These are phyloP conservation scores for Cladopsammia gracilis DNA, from an alignment of 64 coral and sea anemone genomes.

Conservation along the genomic window DNA sequence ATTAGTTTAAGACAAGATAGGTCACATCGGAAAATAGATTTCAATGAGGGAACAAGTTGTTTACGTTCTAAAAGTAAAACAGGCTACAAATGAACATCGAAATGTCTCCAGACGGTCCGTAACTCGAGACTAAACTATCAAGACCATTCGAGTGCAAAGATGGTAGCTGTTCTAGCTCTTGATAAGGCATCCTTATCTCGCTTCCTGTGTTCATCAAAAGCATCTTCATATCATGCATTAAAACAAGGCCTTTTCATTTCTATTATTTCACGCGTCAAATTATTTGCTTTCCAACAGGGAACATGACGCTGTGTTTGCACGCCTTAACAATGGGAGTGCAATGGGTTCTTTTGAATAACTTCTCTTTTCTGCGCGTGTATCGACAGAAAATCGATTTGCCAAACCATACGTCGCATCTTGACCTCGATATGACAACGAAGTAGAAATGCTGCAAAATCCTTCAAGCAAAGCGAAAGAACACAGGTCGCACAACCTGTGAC, in stretches of 20 bases:
- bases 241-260: neutral
- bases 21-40: neutral
- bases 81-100: neutral
- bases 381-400: neutral
- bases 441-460: neutral
- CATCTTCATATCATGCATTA: neutral
- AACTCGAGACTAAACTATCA: neutral
- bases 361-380: neutral
- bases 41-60: neutral
- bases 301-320: constrained; percentile 1
- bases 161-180: neutral
- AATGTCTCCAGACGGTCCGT: neutral
- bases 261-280: neutral
- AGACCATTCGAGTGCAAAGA: neutral
- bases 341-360: neutral
- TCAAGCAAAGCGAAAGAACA: neutral
- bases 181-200: neutral
- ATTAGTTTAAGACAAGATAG: neutral
- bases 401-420: too few species aligned
- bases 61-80: neutral
- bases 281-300: neutral
- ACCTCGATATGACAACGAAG: neutral
- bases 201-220: neutral
- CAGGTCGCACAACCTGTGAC: neutral
- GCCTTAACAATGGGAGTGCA: neutral